Evolutionary conservation across 2,113 vertebrate genomes (phyloP).

Genomic region (Melanotaenia duboulayi): DNA sequence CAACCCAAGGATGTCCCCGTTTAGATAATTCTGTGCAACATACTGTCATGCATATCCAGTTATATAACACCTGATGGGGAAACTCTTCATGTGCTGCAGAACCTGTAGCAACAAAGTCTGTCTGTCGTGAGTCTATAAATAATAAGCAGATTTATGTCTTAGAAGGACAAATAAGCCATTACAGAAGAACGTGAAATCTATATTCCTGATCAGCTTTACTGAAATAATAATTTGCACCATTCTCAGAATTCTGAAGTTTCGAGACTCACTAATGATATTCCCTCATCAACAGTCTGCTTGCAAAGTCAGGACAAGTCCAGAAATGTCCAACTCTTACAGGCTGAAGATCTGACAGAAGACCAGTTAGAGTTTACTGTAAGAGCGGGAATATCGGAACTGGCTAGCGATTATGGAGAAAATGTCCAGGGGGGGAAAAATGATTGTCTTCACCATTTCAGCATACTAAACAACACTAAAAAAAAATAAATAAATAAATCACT

Average conservation of each 20-base stretch:
- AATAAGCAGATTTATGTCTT: not conserved
- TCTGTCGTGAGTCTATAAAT: conserved; percentile 16
- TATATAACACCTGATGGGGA: conserved; percentile 7
- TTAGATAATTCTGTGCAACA: no score
- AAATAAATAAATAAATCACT: no score
- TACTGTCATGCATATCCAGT: no score
- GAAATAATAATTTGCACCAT: conserved; percentile 14
- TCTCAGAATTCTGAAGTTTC: conserved; percentile 35
- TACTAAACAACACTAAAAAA: conserved; percentile 62
- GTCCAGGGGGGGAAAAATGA: conserved; percentile 44
- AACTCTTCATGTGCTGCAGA: conserved; percentile 1
- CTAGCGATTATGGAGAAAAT: not conserved
- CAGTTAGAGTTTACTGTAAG: conserved; percentile 41
- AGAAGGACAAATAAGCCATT: not conserved
- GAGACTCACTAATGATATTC: conserved; percentile 41
- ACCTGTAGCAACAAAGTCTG: not conserved
- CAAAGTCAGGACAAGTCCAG: conserved; percentile 58
- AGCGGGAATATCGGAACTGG: conserved; percentile 42
- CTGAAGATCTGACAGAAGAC: conserved; percentile 44
- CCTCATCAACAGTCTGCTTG: conserved; percentile 27
- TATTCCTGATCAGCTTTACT: conserved; percentile 14
- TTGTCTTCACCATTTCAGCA: conserved; percentile 37
- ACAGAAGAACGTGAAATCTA: conserved; percentile 15
- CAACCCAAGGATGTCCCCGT: not conserved
- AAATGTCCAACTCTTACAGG: conserved; percentile 50